Evolutionary conservation across 2,797 vertebrate genomes (phyloP), one percentile per base, ranked within the genome.

Genomic region (Oreochromis grahami): DNA sequence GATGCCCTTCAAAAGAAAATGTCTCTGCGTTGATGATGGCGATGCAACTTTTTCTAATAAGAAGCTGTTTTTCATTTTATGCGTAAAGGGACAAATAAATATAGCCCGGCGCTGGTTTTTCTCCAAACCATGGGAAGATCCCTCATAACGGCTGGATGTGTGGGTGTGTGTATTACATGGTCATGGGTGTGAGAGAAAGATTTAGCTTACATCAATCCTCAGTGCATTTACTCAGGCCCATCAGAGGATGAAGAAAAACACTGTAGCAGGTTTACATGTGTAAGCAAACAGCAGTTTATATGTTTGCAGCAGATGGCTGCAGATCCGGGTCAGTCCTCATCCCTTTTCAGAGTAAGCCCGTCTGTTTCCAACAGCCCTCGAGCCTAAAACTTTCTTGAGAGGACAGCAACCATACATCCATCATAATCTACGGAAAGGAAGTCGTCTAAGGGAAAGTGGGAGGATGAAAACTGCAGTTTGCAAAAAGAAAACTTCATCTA

Each of bases 231-330:
- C 58, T 80, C 60, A 60, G 76, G 29, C 34, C 21, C 55, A 19
- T 34, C 63, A 51, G 50, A 70, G 56, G n/a, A 52, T 65, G 50
- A 76, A 17, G 7, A 53, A 19, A 77, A 36, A 41, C 81, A 79
- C 36, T 56, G 53, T 78, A 50, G 43, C 11, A 9, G 13, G 2
- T 79, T 38, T 34, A 41, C 29, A 21, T 70, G 56, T 52, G 32
- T 52, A 50, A 45, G 51, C 34, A 50, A 74, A 2, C 14, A 26
- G 21, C 7, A 26, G 32, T 36, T 24, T 60, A 17, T 74, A 58
- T 41, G n/a, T 78, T 68, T 10, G 26, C 21, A 87, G 81, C 84
- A 88, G 77, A 78, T 87, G 88, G 78, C 81, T 65, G 32, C 58
- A 68, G 41, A 56, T 55, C 74, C 43, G 5, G 65, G 50, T 78